These are phyloP conservation scores for Pitta sordida DNA, from an alignment of 2,113 vertebrate species.

Conservation along the genomic window DNA sequence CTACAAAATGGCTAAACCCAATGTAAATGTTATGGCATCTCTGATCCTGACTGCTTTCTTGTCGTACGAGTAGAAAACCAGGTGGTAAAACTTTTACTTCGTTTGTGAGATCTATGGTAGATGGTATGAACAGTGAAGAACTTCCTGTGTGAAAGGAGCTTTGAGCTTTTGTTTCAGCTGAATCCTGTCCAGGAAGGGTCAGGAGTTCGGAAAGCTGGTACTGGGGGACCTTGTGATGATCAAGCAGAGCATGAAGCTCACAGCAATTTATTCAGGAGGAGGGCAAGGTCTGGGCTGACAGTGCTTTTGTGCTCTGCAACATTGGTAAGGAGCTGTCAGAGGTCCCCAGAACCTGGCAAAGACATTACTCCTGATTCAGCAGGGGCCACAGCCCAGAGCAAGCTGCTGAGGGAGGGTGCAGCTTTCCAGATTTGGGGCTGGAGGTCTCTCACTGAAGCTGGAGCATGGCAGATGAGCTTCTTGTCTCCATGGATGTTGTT, in stretches of 20 bases:
- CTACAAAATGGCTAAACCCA: background rate
- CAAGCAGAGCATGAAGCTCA: fast-evolving
- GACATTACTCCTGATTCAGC: background rate
- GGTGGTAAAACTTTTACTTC: background rate
- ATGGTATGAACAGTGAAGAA: background rate
- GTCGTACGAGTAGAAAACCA: background rate
- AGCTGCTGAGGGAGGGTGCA: background rate
- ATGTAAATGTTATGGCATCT: background rate
- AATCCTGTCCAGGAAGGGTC: background rate
- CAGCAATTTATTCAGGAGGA: background rate
- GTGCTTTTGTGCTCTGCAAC: background rate
- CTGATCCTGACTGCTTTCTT: background rate
- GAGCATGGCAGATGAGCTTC: background rate
- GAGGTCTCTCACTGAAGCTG: background rate
- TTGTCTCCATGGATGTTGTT: background rate
- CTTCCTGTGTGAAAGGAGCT: background rate
- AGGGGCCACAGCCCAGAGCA: background rate
- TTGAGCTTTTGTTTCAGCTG: background rate
- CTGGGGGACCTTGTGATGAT: background rate
- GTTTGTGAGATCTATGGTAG: background rate
- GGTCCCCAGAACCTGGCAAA: fast-evolving
- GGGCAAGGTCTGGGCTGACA: background rate
- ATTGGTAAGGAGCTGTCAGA: background rate
- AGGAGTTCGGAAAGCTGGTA: background rate
- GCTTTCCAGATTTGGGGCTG: background rate